phyloP scores from a whole-genome alignment of 2,888 invertebrate genomes.

The Drosophila kanekoi region DNA sequence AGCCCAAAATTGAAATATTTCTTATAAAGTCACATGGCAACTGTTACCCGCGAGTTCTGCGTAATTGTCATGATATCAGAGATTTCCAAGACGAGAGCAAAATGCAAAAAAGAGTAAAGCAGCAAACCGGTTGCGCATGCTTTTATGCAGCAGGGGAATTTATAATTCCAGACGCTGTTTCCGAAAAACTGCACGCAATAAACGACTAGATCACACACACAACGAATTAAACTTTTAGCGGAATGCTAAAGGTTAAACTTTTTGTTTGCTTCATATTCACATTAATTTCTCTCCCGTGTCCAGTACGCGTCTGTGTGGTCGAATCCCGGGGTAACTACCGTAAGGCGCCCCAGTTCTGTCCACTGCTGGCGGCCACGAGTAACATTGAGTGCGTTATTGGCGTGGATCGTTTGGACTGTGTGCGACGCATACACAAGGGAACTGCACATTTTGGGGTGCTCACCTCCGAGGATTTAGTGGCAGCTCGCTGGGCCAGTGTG shows the following conservation, averaged over 20 bases:
- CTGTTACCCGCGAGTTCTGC: conserved; percentile 54
- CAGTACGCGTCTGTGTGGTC: conserved; percentile 90
- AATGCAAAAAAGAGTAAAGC: conserved; percentile 23
- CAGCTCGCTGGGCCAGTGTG: conserved; percentile 89
- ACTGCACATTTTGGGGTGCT: conserved; percentile 94
- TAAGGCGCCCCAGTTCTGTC: conserved; percentile 88
- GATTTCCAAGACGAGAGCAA: conserved; percentile 38
- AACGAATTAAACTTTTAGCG: conserved; percentile 3
- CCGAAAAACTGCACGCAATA: conserved; percentile 39
- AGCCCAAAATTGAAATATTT: conserved; percentile 12
- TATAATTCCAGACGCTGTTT: conserved; percentile 22
- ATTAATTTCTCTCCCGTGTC: conserved; percentile 5
- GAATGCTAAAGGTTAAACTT: conserved; percentile 15
- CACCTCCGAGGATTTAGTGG: conserved; percentile 93
- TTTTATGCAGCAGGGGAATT: conserved; percentile 47
- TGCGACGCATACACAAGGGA: conserved; percentile 90
- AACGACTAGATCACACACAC: conserved; percentile 18
- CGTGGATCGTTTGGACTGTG: conserved; percentile 92
- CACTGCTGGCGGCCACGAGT: conserved; percentile 87
- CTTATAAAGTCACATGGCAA: conserved; percentile 10
- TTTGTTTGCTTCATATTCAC: background rate
- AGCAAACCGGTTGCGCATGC: conserved; percentile 45
- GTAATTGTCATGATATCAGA: conserved; percentile 48
- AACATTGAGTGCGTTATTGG: conserved; percentile 90
- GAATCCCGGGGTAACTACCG: conserved; percentile 88